Evolutionary conservation across 2,113 vertebrate genomes (phyloP).

Genomic region (Verasper variegatus): DNA sequence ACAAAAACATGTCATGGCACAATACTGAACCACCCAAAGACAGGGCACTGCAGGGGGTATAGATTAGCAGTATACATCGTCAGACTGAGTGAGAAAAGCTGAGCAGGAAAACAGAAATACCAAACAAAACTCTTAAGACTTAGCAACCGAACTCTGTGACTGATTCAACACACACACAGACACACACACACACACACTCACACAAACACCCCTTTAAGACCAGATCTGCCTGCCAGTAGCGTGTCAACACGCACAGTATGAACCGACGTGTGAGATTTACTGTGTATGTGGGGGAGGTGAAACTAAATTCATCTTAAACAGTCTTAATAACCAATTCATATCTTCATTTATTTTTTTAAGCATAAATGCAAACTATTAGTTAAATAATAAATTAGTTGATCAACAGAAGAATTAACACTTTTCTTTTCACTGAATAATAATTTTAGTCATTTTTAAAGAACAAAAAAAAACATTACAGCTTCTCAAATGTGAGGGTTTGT

Average conservation of each 20-base stretch:
- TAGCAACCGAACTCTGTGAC: slow-evolving; percentile 36
- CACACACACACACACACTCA: slow-evolving; percentile 1
- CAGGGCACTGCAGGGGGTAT: slow-evolving; percentile 53
- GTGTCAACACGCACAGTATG: background rate
- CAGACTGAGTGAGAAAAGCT: slow-evolving; percentile 60
- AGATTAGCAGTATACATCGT: slow-evolving; percentile 61
- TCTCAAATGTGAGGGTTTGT: background rate
- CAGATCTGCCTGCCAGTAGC: slow-evolving; percentile 30
- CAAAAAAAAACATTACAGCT: background rate
- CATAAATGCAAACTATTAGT: background rate
- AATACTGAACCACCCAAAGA: slow-evolving; percentile 70
- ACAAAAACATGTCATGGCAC: slow-evolving; percentile 79
- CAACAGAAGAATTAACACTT: background rate
- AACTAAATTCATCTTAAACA: background rate
- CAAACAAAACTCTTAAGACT: slow-evolving; percentile 61
- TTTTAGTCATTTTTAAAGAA: background rate
- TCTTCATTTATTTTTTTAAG: no score
- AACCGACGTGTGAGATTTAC: background rate
- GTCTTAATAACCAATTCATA: background rate
- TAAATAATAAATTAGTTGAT: background rate
- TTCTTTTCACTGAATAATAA: background rate
- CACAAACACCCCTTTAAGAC: background rate
- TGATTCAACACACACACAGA: slow-evolving; percentile 30
- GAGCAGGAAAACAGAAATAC: slow-evolving; percentile 63
- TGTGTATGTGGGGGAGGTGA: no score